Conservation (phyloP, 1,140 invertebrate genomes). For the Neodiprion fabricii region DNA sequence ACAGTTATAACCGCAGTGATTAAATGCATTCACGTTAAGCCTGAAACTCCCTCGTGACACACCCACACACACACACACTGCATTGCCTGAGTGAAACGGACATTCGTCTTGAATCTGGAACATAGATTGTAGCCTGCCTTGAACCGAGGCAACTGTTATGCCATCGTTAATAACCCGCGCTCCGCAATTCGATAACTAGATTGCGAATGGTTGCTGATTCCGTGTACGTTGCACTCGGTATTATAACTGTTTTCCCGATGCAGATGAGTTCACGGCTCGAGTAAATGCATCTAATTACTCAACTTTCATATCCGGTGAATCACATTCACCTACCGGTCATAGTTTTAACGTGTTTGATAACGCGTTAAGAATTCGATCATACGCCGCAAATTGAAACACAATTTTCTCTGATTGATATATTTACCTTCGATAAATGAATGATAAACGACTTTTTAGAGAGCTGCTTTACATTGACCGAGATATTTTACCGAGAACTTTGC, state of each 20-base stretch:
- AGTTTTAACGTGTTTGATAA: background rate
- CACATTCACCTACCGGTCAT: background rate
- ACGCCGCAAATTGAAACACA: too few species aligned
- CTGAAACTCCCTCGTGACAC: background rate
- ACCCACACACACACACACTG: background rate
- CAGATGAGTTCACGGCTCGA: too few species aligned
- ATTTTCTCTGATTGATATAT: too few species aligned
- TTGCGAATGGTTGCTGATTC: background rate
- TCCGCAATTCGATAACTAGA: background rate
- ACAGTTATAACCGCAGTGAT: background rate
- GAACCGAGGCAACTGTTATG: background rate
- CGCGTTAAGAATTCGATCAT: background rate
- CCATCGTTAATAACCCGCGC: background rate
- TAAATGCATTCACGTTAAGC: background rate
- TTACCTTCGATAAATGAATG: too few species aligned
- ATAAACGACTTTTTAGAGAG: too few species aligned
- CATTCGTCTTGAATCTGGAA: background rate
- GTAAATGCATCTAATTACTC: too few species aligned
- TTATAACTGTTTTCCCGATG: too few species aligned
- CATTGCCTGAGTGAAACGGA: too few species aligned
- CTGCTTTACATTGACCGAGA: too few species aligned
- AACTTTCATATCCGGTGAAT: too few species aligned
- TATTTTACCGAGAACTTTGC: too few species aligned
- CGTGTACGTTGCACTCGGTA: too few species aligned
- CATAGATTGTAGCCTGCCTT: slow-evolving; percentile 2